These are phyloP conservation scores for Parus major DNA, from an alignment of 2,113 vertebrate genomes.

Conservation along the genomic window DNA sequence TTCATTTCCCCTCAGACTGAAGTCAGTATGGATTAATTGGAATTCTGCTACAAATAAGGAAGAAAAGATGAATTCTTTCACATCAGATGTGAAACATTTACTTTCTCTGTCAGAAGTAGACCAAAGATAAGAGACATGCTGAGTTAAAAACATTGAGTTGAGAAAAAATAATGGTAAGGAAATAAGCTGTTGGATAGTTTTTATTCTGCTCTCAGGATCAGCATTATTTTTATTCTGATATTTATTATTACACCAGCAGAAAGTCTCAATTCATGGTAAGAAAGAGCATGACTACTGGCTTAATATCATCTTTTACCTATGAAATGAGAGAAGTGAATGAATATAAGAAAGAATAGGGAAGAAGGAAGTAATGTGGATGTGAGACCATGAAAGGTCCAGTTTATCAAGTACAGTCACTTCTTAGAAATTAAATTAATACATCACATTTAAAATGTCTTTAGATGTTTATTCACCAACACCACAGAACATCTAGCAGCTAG, in stretches of 20 bases:
- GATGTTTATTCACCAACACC: neutral
- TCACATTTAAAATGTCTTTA: neutral
- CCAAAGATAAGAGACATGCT: neutral
- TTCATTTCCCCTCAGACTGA: neutral
- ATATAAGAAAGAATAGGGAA: neutral
- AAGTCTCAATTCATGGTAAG: neutral
- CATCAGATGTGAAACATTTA: neutral
- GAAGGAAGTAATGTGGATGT: neutral
- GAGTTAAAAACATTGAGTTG: neutral
- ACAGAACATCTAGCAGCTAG: neutral
- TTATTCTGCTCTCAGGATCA: neutral
- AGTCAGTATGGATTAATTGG: neutral
- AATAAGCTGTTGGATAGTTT: neutral
- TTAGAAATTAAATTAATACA: neutral
- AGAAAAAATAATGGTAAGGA: neutral
- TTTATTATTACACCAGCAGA: neutral
- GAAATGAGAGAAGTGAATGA: neutral
- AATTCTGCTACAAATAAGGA: neutral
- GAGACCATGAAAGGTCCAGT: neutral
- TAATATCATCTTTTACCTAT: neutral
- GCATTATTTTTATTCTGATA: neutral
- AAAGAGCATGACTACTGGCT: neutral
- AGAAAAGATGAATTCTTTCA: neutral
- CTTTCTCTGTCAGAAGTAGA: neutral
- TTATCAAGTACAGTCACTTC: neutral